Base-by-base conservation (phyloP, 2,797 vertebrate genomes). In the Epinephelus coioides region DNA sequence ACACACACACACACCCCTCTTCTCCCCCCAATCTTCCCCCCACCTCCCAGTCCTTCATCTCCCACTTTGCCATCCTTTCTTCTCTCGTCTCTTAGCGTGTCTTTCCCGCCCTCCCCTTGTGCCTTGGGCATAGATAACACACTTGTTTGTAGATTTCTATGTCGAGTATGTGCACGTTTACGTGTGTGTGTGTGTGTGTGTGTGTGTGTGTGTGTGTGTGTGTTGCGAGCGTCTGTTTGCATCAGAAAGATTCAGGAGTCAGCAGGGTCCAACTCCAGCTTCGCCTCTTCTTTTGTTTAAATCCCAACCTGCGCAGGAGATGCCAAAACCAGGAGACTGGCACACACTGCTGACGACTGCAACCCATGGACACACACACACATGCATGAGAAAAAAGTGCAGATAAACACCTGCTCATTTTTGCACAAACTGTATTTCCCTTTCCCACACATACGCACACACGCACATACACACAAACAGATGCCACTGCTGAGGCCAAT, bases 281-380 rank as follows among this genome's bases (percentile, higher is more conserved):
- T 87, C 3, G 38, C 38, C 61, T 67, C 60, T n/a, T 82, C 51
- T 82, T 86, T 90, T 88, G 90, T 90, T 82, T 82, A 61, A 87
- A 68, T 85, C 60, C 27, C 59, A 85, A 87, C 74, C 73, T 85
- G 76, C 0, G 7, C 76, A 30, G 30, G n/a, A 69, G 46, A 67
- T 79, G 85, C 81, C 80, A 54, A 78, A 75, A 80, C 13, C 49
- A 21, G 50, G 55, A 80, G 71, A 56, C 72, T 68, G 82, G 63
- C 85, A 61, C 77, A 73, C 30, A 30, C 55, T 3, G 18, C 40
- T 23, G 12, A 21, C 47, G 34, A 15, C 62, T 3, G n/a, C 34
- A 47, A 27, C 38, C 1, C 30, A 4, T 9, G 17, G 19, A 82
- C 68, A 51, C 54, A 73, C 74, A 73, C 74, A 17, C 9, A 44